Evolutionary conservation across 2,888 invertebrate species (phyloP).

Genomic region (Amphimallon solstitiale): DNA sequence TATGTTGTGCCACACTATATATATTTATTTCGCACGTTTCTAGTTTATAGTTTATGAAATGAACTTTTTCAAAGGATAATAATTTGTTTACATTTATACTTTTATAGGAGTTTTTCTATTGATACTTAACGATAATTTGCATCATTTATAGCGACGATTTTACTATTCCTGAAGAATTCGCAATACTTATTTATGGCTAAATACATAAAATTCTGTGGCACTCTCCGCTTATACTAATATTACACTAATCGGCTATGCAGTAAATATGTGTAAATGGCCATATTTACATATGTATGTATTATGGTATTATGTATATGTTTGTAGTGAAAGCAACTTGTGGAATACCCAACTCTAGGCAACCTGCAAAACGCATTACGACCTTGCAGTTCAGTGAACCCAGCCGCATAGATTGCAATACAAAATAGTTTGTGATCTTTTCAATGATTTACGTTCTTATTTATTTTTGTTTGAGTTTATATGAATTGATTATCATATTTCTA

Average conservation of each 20-base stretch:
- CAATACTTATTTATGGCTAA: too few species aligned
- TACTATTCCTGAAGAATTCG: too few species aligned
- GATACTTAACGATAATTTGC: too few species aligned
- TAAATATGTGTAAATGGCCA: constrained; percentile 9
- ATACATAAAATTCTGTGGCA: too few species aligned
- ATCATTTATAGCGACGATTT: too few species aligned
- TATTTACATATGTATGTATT: not conserved
- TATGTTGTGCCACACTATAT: too few species aligned
- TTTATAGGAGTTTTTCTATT: too few species aligned
- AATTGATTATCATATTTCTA: constrained; percentile 27
- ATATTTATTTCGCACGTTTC: too few species aligned
- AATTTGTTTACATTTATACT: too few species aligned
- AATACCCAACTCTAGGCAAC: constrained; percentile 41
- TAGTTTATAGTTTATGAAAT: too few species aligned
- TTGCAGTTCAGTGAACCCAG: constrained; percentile 45
- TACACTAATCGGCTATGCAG: constrained; percentile 13
- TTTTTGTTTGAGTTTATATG: constrained; percentile 13
- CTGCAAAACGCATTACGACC: constrained; percentile 41
- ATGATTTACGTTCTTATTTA: constrained; percentile 25
- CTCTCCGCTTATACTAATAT: not conserved
- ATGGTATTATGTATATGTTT: constrained; percentile 1
- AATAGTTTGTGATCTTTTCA: constrained; percentile 28
- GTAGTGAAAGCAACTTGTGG: constrained; percentile 44
- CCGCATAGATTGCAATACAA: constrained; percentile 11
- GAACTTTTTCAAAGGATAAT: too few species aligned